Conservation (phyloP, 2,113 vertebrate genomes). For the Rutilus rutilus region DNA sequence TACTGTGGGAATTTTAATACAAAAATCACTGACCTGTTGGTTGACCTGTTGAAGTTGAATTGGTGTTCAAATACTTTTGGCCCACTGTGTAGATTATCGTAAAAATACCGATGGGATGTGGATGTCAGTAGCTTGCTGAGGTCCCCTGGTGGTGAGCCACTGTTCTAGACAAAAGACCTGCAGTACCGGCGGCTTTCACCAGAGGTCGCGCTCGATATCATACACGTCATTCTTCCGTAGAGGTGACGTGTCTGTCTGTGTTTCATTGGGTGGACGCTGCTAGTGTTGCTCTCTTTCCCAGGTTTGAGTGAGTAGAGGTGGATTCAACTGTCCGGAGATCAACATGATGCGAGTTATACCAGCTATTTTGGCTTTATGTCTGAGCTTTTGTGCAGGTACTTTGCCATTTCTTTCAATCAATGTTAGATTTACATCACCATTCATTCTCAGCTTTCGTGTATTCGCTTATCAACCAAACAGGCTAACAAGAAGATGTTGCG, state of each 20-base stretch:
- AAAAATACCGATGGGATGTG: not conserved
- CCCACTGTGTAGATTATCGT: too few species aligned
- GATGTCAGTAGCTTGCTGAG: too few species aligned
- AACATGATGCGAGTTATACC: slow-evolving; percentile 45
- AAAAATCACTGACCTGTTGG: not conserved
- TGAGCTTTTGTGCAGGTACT: slow-evolving; percentile 52
- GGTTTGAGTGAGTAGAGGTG: slow-evolving; percentile 18
- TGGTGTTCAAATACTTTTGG: too few species aligned
- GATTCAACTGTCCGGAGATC: not conserved
- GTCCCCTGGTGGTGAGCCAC: not conserved
- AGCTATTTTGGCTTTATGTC: slow-evolving; percentile 50
- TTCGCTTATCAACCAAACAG: not conserved
- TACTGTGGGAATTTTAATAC: not conserved
- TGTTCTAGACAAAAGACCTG: not conserved
- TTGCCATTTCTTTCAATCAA: not conserved
- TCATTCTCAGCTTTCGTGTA: not conserved
- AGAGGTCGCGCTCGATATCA: not conserved
- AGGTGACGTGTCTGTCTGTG: slow-evolving; percentile 58
- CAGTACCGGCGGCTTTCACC: slow-evolving; percentile 46
- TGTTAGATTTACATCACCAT: not conserved
- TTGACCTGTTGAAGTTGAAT: not conserved
- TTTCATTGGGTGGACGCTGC: slow-evolving; percentile 22
- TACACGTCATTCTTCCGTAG: not conserved
- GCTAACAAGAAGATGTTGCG: not conserved
- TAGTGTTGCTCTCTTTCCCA: slow-evolving; percentile 25